Conservation (phyloP, 2,888 invertebrate species). For the Drosophila neutralis region DNA sequence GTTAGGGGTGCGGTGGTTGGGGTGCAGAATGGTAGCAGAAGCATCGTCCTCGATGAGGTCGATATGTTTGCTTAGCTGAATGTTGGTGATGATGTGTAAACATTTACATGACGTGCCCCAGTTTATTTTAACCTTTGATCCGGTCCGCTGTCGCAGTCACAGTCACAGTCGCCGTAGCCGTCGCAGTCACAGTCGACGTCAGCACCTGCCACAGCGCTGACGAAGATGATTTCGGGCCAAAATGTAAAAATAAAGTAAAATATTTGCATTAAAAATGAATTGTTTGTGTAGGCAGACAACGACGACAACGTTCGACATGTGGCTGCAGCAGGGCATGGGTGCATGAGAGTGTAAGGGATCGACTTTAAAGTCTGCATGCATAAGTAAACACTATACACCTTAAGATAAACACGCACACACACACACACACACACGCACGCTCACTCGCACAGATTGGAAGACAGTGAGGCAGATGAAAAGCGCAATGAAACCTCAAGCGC, state of each 20-base stretch:
- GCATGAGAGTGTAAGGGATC: background rate
- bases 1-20: background rate
- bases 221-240: constrained; percentile 36
- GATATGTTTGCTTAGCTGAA: constrained; percentile 82
- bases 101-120: constrained; percentile 81
- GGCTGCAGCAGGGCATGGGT: constrained; percentile 2
- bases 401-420: constrained; percentile 24
- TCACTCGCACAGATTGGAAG: constrained; percentile 9
- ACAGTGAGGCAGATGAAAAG: constrained; percentile 34
- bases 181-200: constrained; percentile 9
- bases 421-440: constrained; percentile 6
- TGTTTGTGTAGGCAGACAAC: constrained; percentile 73
- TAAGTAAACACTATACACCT: constrained; percentile 52
- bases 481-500: constrained; percentile 62
- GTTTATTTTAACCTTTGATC: constrained; percentile 82
- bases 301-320: constrained; percentile 29
- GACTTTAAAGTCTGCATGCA: constrained; percentile 65
- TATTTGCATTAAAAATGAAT: constrained; percentile 80
- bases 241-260: constrained; percentile 60
- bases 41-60: constrained; percentile 70
- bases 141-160: constrained; percentile 38
- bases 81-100: constrained; percentile 81
- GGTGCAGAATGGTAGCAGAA: constrained; percentile 4
- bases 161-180: constrained; percentile 8
- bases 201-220: constrained; percentile 30